Evolutionary conservation across 2,797 vertebrate genomes (phyloP).

Genomic region (Okamejei kenojei): DNA sequence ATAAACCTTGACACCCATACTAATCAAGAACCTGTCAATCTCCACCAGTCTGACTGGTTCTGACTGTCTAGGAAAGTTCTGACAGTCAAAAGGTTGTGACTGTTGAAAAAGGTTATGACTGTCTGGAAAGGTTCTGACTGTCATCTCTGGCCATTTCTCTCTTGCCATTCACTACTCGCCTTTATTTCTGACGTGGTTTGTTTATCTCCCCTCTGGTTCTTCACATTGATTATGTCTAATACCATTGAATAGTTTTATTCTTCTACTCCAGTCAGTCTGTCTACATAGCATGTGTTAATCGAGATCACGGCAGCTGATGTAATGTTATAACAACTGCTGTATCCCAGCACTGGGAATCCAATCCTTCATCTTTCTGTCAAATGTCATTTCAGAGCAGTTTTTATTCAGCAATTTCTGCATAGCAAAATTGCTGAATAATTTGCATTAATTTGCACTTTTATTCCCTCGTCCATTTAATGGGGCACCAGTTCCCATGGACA

Average conservation of each 20-base stretch:
- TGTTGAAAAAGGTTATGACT: too few relatives aligned
- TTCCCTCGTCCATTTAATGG: background rate
- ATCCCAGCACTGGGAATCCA: background rate
- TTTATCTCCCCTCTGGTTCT: background rate
- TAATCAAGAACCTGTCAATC: too few relatives aligned
- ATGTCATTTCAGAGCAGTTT: background rate
- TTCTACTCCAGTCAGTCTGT: slow-evolving; percentile 2
- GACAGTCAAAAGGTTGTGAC: too few relatives aligned
- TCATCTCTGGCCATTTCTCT: background rate
- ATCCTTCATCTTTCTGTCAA: background rate
- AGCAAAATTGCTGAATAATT: too few relatives aligned
- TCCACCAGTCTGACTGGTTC: too few relatives aligned
- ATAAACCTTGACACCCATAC: too few relatives aligned
- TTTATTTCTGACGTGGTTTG: background rate
- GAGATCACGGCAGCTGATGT: background rate
- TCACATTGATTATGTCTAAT: background rate
- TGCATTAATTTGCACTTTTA: background rate
- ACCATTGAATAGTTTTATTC: slow-evolving; percentile 3
- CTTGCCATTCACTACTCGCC: background rate
- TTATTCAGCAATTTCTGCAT: slow-evolving; percentile 9
- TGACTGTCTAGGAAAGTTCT: too few relatives aligned
- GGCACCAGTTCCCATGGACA: background rate
- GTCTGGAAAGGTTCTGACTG: too few relatives aligned
- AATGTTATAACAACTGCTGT: slow-evolving; percentile 10
- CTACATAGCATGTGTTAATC: background rate